Base-by-base conservation (phyloP, 37 sponge, comb jelly and placozoan species). In the Chondrosia reniformis region DNA sequence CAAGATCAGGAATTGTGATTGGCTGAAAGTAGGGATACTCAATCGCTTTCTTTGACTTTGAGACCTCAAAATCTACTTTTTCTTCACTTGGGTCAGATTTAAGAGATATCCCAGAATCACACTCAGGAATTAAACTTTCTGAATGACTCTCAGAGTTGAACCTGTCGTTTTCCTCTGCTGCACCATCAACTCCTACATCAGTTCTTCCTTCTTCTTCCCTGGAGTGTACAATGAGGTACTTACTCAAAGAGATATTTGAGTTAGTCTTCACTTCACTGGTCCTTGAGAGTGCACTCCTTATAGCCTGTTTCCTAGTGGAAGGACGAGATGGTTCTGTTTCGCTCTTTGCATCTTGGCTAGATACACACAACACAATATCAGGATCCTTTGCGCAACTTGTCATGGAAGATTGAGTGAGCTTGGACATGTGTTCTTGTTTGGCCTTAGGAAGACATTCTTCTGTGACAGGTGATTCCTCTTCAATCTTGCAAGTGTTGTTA, bases 61-160 rank as follows among this genome's bases (percentile, higher is more conserved):
- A 41, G 6, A 59, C 61, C 61, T 30, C n/a, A 5, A 30, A 6
- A 7, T 59, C 28, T 13, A 13, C n/a, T 30, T 30, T 5, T 22
- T 13, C 42, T 0, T 13, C 42, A 39, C 42, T 41, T 38, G 72
- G 42, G 1, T 69, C 72, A 5, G 67, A 66, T 41, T 25, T 69
- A 2, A 69, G 43, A 8, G 72, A 69, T 1, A 44, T 41, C n/a
- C 72, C 72, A 3, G 72, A 69, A n/a, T 69, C 72, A 69, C 72
- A 69, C 72, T 25, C 72, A 1, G 4, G 72, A 25, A 69, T 40
- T 3, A 39, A 69, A 44, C 72, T 69, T 21, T 7, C 43, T 39
- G 19, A 21, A 6, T 13, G 72, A 17, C 42, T 38, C 17, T 43
- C 72, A 69, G 15, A 24, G 42, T 41, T 44, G 22, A 25, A 30